phyloP scores from a whole-genome alignment of 2,113 vertebrate genomes.

The Anolis carolinensis region DNA sequence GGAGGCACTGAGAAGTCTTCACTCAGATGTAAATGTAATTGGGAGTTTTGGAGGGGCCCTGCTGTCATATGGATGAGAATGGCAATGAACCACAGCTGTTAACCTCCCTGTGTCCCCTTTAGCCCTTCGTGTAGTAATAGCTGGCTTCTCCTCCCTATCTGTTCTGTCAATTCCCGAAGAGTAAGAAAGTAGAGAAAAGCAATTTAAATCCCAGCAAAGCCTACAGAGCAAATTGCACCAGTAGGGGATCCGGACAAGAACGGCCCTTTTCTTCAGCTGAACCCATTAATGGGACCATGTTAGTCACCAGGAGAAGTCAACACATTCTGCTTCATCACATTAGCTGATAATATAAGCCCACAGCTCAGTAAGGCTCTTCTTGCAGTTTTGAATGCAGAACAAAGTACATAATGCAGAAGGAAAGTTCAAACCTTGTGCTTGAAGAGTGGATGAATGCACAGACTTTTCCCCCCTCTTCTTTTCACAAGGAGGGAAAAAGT shows the following conservation, averaged over 20 bases:
- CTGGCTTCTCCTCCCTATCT: background rate
- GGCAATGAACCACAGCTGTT: background rate
- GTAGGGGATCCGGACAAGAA: background rate
- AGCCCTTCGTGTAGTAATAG: background rate
- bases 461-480: background rate
- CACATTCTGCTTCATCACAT: conserved; percentile 13
- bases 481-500: fast-evolving
- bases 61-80: background rate
- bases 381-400: background rate
- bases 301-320: background rate
- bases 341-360: conserved; percentile 22
- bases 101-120: background rate
- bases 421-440: background rate
- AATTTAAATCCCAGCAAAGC: conserved; percentile 12
- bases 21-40: background rate
- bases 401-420: conserved; percentile 19
- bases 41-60: background rate
- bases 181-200: conserved; percentile 1
- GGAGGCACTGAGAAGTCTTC: background rate
- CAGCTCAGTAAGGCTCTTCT: conserved; percentile 28
- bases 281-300: conserved; percentile 14
- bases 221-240: conserved; percentile 23
- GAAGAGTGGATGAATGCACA: background rate
- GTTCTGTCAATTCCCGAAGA: conserved; percentile 8
- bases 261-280: background rate